Conservation (phyloP, 1,140 invertebrate genomes). For the Eulimnadia texana region DNA sequence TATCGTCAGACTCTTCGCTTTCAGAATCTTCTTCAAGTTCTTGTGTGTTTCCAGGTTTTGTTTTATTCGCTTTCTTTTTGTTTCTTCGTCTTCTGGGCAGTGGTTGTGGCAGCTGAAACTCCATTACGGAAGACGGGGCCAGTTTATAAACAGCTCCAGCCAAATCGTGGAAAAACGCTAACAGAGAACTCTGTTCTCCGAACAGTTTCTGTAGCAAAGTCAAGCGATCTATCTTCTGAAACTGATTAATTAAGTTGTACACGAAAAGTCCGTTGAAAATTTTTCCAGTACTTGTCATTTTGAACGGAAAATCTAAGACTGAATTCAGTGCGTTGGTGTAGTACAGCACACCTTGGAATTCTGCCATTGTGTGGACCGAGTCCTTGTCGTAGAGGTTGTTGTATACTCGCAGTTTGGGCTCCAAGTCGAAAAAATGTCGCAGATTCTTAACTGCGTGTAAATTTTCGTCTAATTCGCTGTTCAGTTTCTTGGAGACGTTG, state of each 20-base stretch:
- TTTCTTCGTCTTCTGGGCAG: background rate
- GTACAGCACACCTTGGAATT: slow-evolving; percentile 1
- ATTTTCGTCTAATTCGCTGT: background rate
- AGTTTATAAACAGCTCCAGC: background rate
- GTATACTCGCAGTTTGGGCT: background rate
- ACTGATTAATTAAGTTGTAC: background rate
- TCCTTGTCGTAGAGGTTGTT: slow-evolving; percentile 1
- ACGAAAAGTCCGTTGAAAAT: slow-evolving; percentile 1
- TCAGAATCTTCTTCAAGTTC: background rate
- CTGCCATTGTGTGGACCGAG: background rate
- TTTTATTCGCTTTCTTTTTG: background rate
- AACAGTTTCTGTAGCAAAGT: background rate
- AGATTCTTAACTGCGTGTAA: background rate
- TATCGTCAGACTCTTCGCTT: background rate
- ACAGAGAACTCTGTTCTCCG: background rate
- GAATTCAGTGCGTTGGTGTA: background rate
- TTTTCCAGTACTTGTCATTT: background rate
- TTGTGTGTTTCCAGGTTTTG: background rate
- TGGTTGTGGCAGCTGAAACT: background rate
- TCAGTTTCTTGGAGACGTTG: background rate
- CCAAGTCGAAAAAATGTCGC: background rate
- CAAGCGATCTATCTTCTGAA: background rate
- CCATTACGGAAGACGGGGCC: background rate
- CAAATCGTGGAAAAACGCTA: background rate
- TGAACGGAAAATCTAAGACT: background rate